These are phyloP conservation scores for Leptinotarsa rubiginosa DNA, from an alignment of 2,888 invertebrate genomes.

Conservation along the genomic window DNA sequence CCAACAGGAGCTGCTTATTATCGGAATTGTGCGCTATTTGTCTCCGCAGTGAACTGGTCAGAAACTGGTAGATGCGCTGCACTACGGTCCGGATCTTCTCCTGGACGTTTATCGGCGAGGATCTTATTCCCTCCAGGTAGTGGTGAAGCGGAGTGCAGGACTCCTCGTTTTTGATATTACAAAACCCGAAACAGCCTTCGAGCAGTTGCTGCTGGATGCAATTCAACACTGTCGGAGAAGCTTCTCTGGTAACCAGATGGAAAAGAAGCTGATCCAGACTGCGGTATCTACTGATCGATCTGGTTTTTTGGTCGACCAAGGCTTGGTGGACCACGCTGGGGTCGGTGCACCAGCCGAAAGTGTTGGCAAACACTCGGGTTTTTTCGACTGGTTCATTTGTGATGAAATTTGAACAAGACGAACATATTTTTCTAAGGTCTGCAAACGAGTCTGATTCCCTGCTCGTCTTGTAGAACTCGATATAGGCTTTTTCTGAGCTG, in stretches of 20 bases:
- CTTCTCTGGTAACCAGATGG: constrained; percentile 57
- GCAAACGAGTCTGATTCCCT: constrained; percentile 48
- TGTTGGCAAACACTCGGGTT: constrained; percentile 46
- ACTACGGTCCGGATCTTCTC: constrained; percentile 68
- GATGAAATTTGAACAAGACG: constrained; percentile 59
- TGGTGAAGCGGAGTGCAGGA: constrained; percentile 67
- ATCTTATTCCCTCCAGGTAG: constrained; percentile 71
- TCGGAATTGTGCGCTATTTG: constrained; percentile 54
- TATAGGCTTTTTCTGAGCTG: constrained; percentile 58
- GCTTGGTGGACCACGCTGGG: constrained; percentile 58
- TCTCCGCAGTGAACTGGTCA: constrained; percentile 66
- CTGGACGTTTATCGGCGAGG: constrained; percentile 68
- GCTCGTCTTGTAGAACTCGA: constrained; percentile 60
- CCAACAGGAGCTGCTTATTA: constrained; percentile 66
- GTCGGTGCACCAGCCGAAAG: constrained; percentile 63
- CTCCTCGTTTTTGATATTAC: constrained; percentile 61
- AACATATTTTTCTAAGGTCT: constrained; percentile 57
- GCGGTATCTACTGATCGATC: constrained; percentile 52
- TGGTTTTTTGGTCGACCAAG: constrained; percentile 59
- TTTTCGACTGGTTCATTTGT: constrained; percentile 61
- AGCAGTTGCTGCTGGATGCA: constrained; percentile 69
- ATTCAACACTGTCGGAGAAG: constrained; percentile 59
- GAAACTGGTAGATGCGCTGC: constrained; percentile 68
- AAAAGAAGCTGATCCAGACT: constrained; percentile 63
- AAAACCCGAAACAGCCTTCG: constrained; percentile 70